Evolutionary conservation across 2,888 invertebrate genomes (phyloP).

Genomic region (Heliconius ismenius): DNA sequence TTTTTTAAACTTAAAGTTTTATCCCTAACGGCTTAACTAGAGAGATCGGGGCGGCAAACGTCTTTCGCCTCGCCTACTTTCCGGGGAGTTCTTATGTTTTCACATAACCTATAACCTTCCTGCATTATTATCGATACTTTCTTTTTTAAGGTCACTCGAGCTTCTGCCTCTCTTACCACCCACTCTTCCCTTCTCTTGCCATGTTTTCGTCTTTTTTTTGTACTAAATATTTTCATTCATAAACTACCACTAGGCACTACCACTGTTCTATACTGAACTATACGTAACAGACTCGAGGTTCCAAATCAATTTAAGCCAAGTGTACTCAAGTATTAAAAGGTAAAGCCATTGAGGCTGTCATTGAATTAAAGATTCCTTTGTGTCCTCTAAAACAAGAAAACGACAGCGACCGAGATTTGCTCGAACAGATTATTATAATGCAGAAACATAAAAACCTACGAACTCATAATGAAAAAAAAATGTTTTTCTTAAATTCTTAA

Average conservation of each 20-base stretch:
- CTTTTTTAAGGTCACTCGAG: background rate
- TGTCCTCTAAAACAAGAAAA: slow-evolving; percentile 13
- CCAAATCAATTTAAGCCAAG: slow-evolving; percentile 7
- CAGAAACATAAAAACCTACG: background rate
- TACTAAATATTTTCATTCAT: background rate
- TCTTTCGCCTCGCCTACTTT: background rate
- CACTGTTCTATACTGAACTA: background rate
- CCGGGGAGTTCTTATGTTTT: background rate
- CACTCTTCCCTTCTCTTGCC: background rate
- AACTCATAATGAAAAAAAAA: background rate
- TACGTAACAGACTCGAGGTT: background rate
- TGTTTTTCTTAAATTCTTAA: background rate
- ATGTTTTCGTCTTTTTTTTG: background rate
- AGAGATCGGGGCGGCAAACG: background rate
- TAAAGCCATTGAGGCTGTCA: slow-evolving; percentile 12
- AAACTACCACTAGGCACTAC: too few species aligned
- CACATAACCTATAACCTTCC: background rate
- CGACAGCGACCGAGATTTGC: slow-evolving; percentile 17
- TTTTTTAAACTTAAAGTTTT: background rate
- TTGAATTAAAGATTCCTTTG: slow-evolving; percentile 19
- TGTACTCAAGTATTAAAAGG: slow-evolving; percentile 31
- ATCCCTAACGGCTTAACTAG: background rate
- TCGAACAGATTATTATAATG: background rate
- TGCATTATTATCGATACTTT: background rate
- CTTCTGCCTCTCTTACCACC: background rate